phyloP scores from a whole-genome alignment of 2,888 invertebrate species.

The Eudemis profundana region DNA sequence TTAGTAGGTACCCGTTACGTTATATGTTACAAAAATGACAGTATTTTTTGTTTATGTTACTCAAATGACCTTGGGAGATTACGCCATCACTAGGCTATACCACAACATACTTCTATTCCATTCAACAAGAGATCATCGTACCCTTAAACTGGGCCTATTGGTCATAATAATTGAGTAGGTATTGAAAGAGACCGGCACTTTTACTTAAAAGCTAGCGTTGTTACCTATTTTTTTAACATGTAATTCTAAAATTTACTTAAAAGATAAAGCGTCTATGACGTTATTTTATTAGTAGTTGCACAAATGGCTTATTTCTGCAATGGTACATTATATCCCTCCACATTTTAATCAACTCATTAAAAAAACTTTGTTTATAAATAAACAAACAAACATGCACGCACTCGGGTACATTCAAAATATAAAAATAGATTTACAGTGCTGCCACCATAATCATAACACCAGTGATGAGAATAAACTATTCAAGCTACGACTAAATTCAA shows the following conservation, averaged over 20 bases:
- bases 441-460: constrained; percentile 17
- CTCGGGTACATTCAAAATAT: constrained; percentile 2
- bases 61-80: constrained; percentile 8
- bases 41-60: background rate
- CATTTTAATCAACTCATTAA: no score
- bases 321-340: background rate
- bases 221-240: no score
- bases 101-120: background rate
- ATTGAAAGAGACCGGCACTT: no score
- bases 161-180: no score
- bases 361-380: constrained; percentile 34
- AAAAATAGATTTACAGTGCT: constrained; percentile 24
- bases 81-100: background rate
- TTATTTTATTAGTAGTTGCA: background rate
- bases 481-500: background rate
- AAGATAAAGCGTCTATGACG: no score
- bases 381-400: constrained; percentile 36
- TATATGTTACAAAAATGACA: constrained; percentile 4
- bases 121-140: background rate
- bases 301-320: background rate
- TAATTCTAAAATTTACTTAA: no score
- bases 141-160: background rate
- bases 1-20: constrained; percentile 2
- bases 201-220: no score
- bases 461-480: background rate